Base-by-base conservation (phyloP, 2,888 invertebrate species). In the Polydrusus tereticollis region DNA sequence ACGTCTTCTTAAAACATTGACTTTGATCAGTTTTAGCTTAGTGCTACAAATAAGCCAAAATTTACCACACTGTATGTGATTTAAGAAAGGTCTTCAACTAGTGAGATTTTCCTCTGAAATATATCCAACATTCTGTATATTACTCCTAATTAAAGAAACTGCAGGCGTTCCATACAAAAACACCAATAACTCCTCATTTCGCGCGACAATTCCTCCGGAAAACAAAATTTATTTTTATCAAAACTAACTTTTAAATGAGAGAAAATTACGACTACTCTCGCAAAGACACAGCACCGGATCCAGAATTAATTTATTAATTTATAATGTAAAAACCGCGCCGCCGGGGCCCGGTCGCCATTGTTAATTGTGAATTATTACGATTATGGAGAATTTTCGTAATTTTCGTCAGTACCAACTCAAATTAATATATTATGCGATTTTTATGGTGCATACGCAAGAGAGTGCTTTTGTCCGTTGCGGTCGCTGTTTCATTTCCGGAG, bases 171-270 rank as follows among this genome's bases (percentile, higher is more conserved):
- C n/a, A n/a, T n/a, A n/a, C n/a, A n/a, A 33, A 58, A 43, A 43
- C 14, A 43, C 18, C 43, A 16, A 16, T 43, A 43, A 43, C 21
- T 45, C 18, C 55, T 23, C 33, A 38, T 58, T 58, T 38, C 23
- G 21, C 59, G 47, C 45, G 62, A 62, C 62, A 29, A 62, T 26
- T 29, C 21, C 29, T 47, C 45, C 16, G 62, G 26, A 62, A 41
- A 6, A 41, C 62, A 45, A 23, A 68, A 68, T 68, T 59, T 50
- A 68, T 68, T 68, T 68, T 68, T 68, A 68, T 68, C 68, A 78
- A 77, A 77, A 77, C 78, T 76, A 79, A 83, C 80, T 82, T 82
- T 80, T 80, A 82, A 82, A 83, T 83, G 82, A 82, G 83, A 82
- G 82, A 82, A 83, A 83, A 82, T 82, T 82, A 78, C 77, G 82